These are phyloP conservation scores for Noctua janthe DNA, from an alignment of 2,888 invertebrate species.

Conservation along the genomic window DNA sequence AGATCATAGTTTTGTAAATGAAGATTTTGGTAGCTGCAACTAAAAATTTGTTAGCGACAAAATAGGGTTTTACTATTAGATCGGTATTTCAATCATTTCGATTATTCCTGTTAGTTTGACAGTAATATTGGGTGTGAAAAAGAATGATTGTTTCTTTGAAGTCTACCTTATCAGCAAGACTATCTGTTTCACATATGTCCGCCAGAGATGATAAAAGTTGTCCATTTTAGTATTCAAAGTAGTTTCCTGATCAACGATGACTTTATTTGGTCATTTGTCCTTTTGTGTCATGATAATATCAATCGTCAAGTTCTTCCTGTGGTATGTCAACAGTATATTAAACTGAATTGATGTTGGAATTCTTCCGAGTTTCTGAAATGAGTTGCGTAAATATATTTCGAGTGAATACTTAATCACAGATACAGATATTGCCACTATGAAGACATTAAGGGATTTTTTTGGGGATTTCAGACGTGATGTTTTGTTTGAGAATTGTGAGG, in stretches of 20 bases:
- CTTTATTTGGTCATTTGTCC: conserved; percentile 55
- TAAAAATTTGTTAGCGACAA: conserved; percentile 43
- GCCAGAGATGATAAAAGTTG: conserved; percentile 31
- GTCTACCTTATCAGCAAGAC: conserved; percentile 28
- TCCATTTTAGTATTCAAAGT: conserved; percentile 33
- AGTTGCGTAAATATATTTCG: not conserved
- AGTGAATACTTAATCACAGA: not conserved
- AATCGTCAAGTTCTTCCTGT: conserved; percentile 52
- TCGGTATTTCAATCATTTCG: conserved; percentile 61
- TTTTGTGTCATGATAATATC: conserved; percentile 37
- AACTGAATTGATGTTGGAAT: conserved; percentile 13
- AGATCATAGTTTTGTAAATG: not conserved
- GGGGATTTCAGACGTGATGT: not conserved
- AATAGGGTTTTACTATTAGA: conserved; percentile 58
- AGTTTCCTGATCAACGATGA: conserved; percentile 50
- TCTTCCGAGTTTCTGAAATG: not conserved
- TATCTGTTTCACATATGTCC: conserved; percentile 20
- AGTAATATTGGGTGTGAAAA: conserved; percentile 46
- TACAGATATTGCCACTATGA: not conserved
- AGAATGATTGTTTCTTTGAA: conserved; percentile 38
- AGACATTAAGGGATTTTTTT: not conserved
- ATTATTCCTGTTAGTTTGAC: conserved; percentile 46
- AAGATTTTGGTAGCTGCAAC: not conserved
- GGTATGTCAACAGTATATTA: conserved; percentile 32
- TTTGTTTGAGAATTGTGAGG: not conserved